Evolutionary conservation across 2,888 invertebrate species (phyloP).

Genomic region (Habrosyne pyritoides): DNA sequence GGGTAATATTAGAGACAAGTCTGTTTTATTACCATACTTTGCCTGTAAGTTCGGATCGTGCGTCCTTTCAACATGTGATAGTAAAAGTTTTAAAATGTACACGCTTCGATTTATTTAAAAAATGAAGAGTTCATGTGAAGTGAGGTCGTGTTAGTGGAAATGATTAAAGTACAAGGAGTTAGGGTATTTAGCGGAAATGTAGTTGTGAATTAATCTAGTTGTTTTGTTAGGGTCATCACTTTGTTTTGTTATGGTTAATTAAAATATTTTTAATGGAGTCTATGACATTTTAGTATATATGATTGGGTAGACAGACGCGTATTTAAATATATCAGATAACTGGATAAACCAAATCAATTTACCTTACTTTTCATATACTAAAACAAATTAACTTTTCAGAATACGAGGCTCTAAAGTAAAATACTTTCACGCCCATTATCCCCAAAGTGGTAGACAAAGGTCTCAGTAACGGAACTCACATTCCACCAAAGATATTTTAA

Average conservation of each 20-base stretch:
- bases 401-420: too few relatives aligned
- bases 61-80: slow-evolving; percentile 23
- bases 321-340: too few relatives aligned
- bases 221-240: neutral
- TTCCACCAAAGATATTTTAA: too few relatives aligned
- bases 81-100: slow-evolving; percentile 14
- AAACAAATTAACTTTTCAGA: too few relatives aligned
- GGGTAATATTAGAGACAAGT: slow-evolving; percentile 79
- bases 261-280: too few relatives aligned
- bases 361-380: too few relatives aligned
- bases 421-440: too few relatives aligned
- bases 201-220: neutral
- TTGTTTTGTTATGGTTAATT: neutral
- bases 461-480: too few relatives aligned
- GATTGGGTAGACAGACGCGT: too few relatives aligned
- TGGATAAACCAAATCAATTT: too few relatives aligned
- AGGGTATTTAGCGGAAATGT: neutral
- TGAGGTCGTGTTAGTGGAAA: neutral
- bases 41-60: slow-evolving; percentile 53
- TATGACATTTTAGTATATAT: too few relatives aligned
- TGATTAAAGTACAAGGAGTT: neutral
- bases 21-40: slow-evolving; percentile 77
- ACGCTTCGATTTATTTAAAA: slow-evolving; percentile 20
- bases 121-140: neutral
- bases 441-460: too few relatives aligned